phyloP scores from a whole-genome alignment of 1,140 invertebrate genomes.

The Platyura marginata region DNA sequence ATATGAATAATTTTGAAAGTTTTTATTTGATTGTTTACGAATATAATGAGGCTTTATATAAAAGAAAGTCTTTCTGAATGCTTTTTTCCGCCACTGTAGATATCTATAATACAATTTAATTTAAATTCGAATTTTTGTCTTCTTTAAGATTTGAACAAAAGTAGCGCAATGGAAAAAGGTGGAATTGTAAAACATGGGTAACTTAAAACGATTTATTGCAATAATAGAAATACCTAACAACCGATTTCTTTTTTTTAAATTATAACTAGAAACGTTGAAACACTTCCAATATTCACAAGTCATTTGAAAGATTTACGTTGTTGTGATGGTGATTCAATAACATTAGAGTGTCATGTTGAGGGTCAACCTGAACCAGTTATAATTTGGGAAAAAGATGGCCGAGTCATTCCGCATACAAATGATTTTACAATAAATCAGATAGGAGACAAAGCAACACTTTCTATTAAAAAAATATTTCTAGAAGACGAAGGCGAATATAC shows the following conservation, averaged over 20 bases:
- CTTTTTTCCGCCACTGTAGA: too few relatives aligned
- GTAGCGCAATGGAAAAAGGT: slow-evolving; percentile 21
- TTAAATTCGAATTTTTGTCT: too few relatives aligned
- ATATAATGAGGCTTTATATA: too few relatives aligned
- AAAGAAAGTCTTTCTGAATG: too few relatives aligned
- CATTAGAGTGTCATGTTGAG: slow-evolving; percentile 54
- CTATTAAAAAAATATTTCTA: slow-evolving; percentile 57
- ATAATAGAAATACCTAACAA: neutral
- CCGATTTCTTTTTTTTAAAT: slow-evolving; percentile 1
- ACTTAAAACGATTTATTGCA: slow-evolving; percentile 5
- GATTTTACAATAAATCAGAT: slow-evolving; percentile 48
- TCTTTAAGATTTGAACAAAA: slow-evolving; percentile 16
- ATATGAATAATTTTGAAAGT: too few relatives aligned
- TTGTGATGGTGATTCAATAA: slow-evolving; percentile 60
- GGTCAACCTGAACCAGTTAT: slow-evolving; percentile 45
- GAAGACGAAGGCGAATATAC: slow-evolving; percentile 82
- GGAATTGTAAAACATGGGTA: slow-evolving; percentile 22
- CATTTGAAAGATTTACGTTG: slow-evolving; percentile 57
- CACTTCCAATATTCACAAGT: slow-evolving; percentile 46
- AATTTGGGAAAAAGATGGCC: slow-evolving; percentile 62
- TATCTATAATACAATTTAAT: too few relatives aligned
- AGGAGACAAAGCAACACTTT: slow-evolving; percentile 43
- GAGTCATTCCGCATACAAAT: slow-evolving; percentile 40
- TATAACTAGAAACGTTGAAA: slow-evolving; percentile 44
- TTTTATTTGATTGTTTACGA: too few relatives aligned